phyloP scores from a whole-genome alignment of 2,888 invertebrate genomes.

The Periphyllus acericola region DNA sequence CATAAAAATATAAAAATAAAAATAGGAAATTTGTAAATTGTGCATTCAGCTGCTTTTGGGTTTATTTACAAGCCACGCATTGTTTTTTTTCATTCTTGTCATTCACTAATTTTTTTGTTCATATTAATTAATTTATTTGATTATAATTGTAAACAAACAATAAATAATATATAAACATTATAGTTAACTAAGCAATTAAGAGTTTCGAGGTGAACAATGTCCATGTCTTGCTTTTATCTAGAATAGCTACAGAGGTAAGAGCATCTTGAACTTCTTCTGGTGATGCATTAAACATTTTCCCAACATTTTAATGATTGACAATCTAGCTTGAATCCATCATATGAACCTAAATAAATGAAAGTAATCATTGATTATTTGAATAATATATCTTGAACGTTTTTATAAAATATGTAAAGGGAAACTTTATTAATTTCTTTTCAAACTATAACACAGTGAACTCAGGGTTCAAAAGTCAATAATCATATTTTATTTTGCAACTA shows the following conservation, averaged over 20 bases:
- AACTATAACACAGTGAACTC: too few species aligned
- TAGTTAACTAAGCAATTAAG: background rate
- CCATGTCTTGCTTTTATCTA: conserved; percentile 43
- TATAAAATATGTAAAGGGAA: too few species aligned
- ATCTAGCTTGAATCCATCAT: conserved; percentile 20
- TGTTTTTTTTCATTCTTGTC: conserved; percentile 43
- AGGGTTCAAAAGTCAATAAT: too few species aligned
- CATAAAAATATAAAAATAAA: too few species aligned
- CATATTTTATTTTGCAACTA: too few species aligned
- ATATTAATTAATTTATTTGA: background rate
- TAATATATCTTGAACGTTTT: too few species aligned
- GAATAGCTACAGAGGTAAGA: conserved; percentile 23
- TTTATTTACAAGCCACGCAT: conserved; percentile 51
- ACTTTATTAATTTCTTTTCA: too few species aligned
- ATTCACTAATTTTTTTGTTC: conserved; percentile 47
- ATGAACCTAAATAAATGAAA: conserved; percentile 17
- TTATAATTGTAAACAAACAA: too few species aligned
- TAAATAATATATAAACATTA: too few species aligned
- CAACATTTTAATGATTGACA: conserved; percentile 29
- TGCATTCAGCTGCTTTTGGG: conserved; percentile 24
- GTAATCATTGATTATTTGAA: background rate
- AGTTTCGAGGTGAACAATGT: background rate
- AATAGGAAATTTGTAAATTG: too few species aligned
- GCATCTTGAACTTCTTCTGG: conserved; percentile 54
- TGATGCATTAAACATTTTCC: conserved; percentile 43